These are phyloP conservation scores for Pocillopora verrucosa DNA, from an alignment of 64 coral and sea anemone species.

Conservation along the genomic window DNA sequence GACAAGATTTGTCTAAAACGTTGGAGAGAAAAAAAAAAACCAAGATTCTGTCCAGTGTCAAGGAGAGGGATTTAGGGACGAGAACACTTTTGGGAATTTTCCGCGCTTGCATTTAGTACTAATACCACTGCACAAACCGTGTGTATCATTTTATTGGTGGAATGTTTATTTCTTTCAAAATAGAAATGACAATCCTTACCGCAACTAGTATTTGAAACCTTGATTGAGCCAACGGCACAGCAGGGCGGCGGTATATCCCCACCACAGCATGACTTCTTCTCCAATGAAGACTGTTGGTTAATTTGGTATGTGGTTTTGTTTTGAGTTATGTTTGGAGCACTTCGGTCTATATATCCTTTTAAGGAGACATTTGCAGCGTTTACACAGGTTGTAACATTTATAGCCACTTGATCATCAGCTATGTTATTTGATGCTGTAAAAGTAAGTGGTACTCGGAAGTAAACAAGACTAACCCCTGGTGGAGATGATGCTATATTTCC, in stretches of 20 bases:
- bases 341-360: not conserved
- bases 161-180: not conserved
- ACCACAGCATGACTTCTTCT: constrained; percentile 27
- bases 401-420: not conserved
- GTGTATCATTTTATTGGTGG: not conserved
- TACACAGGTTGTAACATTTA: not conserved
- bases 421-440: constrained; percentile 9
- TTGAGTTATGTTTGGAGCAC: constrained; percentile 2
- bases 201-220: constrained; percentile 6
- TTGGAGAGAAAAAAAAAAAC: too few relatives aligned
- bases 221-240: constrained; percentile 30
- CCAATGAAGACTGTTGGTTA: not conserved
- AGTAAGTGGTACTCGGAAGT: not conserved
- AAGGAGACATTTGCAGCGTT: not conserved
- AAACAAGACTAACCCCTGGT: not conserved
- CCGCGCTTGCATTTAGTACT: too few relatives aligned
- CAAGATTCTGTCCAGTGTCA: too few relatives aligned
- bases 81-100: too few relatives aligned
- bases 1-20: too few relatives aligned
- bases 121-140: not conserved
- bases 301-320: not conserved
- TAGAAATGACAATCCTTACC: not conserved
- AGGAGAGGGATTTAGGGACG: too few relatives aligned
- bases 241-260: constrained; percentile 38
- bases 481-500: not conserved